Conservation (phyloP, 1,140 invertebrate species). For the Pectinophora gossypiella region DNA sequence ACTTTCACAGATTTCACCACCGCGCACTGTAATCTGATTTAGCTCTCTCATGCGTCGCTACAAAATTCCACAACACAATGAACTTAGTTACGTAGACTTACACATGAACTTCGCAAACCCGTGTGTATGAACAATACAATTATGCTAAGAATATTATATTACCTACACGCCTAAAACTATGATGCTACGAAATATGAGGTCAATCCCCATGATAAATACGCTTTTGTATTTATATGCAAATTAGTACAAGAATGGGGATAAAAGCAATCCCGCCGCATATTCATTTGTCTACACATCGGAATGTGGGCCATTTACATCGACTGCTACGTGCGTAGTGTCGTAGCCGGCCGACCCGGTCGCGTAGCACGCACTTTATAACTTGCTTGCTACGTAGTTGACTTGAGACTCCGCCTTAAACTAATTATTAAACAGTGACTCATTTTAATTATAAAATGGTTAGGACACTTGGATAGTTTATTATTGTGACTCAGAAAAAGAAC, state of each 20-base stretch:
- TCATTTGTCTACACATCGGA: slow-evolving; percentile 28
- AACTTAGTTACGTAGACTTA: background rate
- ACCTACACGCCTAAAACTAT: background rate
- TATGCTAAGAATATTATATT: background rate
- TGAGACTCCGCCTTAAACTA: too few species aligned
- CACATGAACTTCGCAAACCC: too few species aligned
- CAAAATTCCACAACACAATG: background rate
- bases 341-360: slow-evolving; percentile 12
- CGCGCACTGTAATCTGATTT: background rate
- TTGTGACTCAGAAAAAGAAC: too few species aligned
- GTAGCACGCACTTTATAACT: too few species aligned
- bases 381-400: too few species aligned
- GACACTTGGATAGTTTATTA: too few species aligned
- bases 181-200: background rate
- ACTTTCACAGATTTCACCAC: too few species aligned
- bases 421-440: too few species aligned
- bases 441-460: too few species aligned
- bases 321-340: slow-evolving; percentile 39
- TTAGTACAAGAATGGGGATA: background rate
- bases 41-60: background rate
- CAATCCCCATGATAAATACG: background rate
- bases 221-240: background rate
- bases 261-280: slow-evolving; percentile 4
- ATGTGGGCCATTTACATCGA: slow-evolving; percentile 19
- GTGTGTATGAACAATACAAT: too few species aligned